A percentile compares a stretch with the other conserved stretches of the same genome.
phyloP scores from a whole-genome alignment of 1,140 invertebrate species.

The Lepidurus couesii region DNA sequence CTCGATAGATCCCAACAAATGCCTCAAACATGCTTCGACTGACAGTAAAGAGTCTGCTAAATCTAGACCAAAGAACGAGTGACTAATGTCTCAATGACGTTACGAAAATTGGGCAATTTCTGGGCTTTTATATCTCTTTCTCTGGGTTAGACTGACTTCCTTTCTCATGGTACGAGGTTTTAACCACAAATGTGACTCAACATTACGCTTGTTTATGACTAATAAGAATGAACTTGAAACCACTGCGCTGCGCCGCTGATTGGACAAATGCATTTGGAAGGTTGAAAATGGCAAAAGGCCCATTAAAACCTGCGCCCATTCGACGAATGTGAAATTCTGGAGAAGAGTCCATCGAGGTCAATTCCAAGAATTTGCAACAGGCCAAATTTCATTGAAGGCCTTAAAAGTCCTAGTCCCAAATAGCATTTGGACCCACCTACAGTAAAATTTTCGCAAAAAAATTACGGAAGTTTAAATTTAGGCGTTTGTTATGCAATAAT shows the following conservation, averaged over 20 bases:
- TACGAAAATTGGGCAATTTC: background rate
- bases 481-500: no score
- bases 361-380: background rate
- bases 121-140: background rate
- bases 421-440: background rate
- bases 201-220: background rate
- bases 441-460: background rate
- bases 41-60: background rate
- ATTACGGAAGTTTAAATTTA: no score
- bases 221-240: background rate
- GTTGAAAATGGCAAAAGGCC: background rate
- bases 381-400: background rate
- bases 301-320: background rate
- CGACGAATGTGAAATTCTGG: background rate
- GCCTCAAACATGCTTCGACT: background rate
- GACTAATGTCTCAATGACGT: background rate
- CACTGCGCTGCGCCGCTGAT: background rate
- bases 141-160: background rate
- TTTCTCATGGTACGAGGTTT: background rate
- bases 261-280: background rate
- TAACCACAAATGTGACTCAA: background rate
- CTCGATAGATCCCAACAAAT: background rate
- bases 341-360: background rate
- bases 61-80: slow-evolving; percentile 4
- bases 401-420: background rate